Evolutionary conservation across 1,140 invertebrate species (phyloP), one percentile per base, ranked within the genome.

Genomic region (Drosophila varians): DNA sequence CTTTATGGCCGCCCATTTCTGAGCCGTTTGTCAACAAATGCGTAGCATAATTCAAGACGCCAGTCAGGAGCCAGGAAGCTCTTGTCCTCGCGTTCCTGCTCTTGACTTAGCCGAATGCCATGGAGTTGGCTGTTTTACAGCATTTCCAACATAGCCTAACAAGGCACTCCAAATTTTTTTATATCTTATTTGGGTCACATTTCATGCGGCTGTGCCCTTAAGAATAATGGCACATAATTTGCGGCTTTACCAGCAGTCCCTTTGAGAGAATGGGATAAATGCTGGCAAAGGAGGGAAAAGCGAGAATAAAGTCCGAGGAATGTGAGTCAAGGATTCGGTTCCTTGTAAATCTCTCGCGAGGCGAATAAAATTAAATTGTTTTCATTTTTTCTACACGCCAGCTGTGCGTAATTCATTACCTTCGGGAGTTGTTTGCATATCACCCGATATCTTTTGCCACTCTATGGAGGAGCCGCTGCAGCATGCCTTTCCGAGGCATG

Each of bases 121-220:
- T 38, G 36, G 36, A 38, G 36, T 38, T 34, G 21, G 16, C 25
- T 83, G 64, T 72, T 73, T 78, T 84, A 78, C 79, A 84, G 23
- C 38, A 55, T 61, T 49, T 60, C 34, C 68, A 62, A 61, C 77
- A 73, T 76, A 52, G 77, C 75, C 74, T 83, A 69, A 75, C 71
- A 78, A 84, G 79, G 48, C 75, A 72, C 75, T 84, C 79, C 76
- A 84, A 78, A 84, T 56, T 74, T 66, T 74, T 84, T 84, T 84
- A 84, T 86, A 86, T 86, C 80, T 86, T 86, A 86, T 86, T 86
- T 86, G 80, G 80, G 80, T 84, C 80, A 86, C 80, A 84, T 77
- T 86, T 84, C 80, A 78, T 76, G 76, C 58, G 66, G 68, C 80
- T 79, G 62, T 80, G 69, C 82, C 80, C 80, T 86, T 86, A 86